Evolutionary conservation across 1,140 invertebrate genomes (phyloP).

Genomic region (Trichomalopsis sarcophagae): DNA sequence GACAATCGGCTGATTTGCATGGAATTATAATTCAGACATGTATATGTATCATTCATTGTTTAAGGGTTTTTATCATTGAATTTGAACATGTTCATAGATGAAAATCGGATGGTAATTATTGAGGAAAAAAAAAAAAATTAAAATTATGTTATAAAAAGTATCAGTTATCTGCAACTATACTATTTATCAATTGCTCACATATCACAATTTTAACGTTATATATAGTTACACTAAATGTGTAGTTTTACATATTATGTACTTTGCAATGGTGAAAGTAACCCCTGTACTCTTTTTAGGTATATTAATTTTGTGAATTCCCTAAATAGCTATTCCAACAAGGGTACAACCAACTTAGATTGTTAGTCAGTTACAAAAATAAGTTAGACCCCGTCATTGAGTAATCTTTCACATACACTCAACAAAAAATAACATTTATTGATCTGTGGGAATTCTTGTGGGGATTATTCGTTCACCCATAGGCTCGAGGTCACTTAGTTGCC

Average conservation of each 20-base stretch:
- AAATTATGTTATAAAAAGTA: background rate
- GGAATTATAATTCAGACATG: constrained; percentile 45
- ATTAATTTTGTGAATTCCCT: background rate
- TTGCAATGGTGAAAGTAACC: background rate
- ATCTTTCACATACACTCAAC: background rate
- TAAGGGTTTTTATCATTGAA: constrained; percentile 35
- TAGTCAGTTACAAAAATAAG: background rate
- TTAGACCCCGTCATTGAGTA: background rate
- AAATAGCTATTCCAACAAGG: background rate
- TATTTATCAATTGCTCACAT: background rate
- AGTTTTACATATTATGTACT: background rate
- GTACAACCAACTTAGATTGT: background rate
- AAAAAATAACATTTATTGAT: constrained; percentile 56
- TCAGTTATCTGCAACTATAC: background rate
- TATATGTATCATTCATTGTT: constrained; percentile 48
- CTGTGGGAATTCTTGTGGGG: constrained; percentile 60
- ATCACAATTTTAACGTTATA: background rate
- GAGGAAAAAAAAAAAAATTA: background rate
- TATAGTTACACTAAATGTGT: background rate
- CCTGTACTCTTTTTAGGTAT: background rate
- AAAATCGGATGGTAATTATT: background rate
- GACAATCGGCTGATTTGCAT: constrained; percentile 44
- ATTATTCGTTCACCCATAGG: constrained; percentile 78
- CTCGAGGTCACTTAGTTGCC: constrained; percentile 96
- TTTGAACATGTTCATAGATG: background rate